Percentiles rank a stretch among this genome's conserved stretches.
These are phyloP conservation scores for Cetoscarus ocellatus DNA, from an alignment of 2,797 vertebrate genomes.

Conservation along the genomic window DNA sequence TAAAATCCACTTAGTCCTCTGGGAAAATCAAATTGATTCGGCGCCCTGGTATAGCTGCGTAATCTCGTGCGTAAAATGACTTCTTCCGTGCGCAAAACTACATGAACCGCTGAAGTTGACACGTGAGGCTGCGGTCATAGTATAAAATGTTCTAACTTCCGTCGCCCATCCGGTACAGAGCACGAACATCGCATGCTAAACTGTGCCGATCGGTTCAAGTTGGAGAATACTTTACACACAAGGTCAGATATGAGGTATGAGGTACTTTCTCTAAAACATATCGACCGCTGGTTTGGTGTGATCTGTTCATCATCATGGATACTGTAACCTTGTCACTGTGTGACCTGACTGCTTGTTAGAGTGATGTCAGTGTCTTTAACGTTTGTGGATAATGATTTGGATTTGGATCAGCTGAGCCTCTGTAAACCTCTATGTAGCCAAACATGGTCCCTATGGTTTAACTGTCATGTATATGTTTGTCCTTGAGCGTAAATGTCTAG, in stretches of 20 bases:
- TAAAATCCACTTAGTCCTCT: too few relatives aligned
- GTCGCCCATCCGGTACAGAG: slow-evolving; percentile 10
- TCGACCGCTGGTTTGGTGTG: too few relatives aligned
- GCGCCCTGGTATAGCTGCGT: neutral
- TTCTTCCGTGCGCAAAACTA: slow-evolving; percentile 36
- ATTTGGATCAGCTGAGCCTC: slow-evolving; percentile 4
- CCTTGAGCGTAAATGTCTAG: slow-evolving; percentile 59
- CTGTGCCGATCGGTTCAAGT: slow-evolving; percentile 3
- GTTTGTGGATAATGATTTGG: slow-evolving; percentile 2
- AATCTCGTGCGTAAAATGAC: slow-evolving; percentile 37
- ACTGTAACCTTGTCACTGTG: too few relatives aligned
- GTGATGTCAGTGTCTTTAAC: neutral
- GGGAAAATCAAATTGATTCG: too few relatives aligned
- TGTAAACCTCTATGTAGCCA: neutral
- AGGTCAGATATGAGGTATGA: slow-evolving; percentile 45
- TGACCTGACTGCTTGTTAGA: neutral
- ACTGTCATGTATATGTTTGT: slow-evolving; percentile 38
- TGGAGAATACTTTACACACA: slow-evolving; percentile 21
- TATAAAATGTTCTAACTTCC: slow-evolving; percentile 45
- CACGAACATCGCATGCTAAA: neutral
- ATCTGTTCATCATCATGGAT: neutral
- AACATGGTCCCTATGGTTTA: slow-evolving; percentile 15
- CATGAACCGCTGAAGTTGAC: neutral
- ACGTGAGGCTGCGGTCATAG: neutral
- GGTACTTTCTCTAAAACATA: too few relatives aligned